A percentile compares a stretch with the other conserved stretches of the same genome.
Evolutionary conservation across 2,113 vertebrate genomes (phyloP).

Genomic region (Pipra filicauda): DNA sequence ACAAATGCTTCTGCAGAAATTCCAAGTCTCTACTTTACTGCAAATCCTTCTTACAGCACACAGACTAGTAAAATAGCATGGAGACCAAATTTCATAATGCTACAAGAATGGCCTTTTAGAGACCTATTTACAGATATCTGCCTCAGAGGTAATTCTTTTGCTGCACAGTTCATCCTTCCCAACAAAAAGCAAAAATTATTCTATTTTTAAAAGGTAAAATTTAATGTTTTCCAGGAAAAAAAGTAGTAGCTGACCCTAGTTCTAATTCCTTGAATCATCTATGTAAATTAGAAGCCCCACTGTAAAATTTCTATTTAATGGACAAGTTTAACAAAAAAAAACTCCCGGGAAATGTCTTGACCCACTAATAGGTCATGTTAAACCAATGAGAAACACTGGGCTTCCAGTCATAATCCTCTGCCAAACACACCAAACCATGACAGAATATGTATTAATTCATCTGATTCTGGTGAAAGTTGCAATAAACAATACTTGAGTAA

Average conservation of each 20-base stretch:
- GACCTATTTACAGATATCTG: background rate
- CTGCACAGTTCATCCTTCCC: background rate
- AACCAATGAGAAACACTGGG: background rate
- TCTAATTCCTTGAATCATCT: background rate
- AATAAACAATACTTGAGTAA: background rate
- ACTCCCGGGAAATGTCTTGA: background rate
- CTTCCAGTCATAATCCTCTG: background rate
- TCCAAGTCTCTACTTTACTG: background rate
- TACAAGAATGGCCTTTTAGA: background rate
- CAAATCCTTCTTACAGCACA: background rate
- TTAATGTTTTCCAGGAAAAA: background rate
- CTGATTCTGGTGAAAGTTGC: background rate
- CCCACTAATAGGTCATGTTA: background rate
- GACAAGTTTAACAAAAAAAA: background rate
- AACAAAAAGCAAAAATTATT: background rate
- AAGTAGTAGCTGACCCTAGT: background rate
- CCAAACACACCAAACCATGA: background rate
- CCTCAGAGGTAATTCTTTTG: background rate
- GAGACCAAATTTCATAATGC: background rate
- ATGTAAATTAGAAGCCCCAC: background rate
- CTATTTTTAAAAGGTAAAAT: background rate
- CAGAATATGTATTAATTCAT: background rate
- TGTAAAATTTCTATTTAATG: background rate
- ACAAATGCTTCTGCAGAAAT: constrained; percentile 25
- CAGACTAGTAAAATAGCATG: background rate